Conservation (phyloP, 1,140 invertebrate genomes). For the Penaeus vannamei region DNA sequence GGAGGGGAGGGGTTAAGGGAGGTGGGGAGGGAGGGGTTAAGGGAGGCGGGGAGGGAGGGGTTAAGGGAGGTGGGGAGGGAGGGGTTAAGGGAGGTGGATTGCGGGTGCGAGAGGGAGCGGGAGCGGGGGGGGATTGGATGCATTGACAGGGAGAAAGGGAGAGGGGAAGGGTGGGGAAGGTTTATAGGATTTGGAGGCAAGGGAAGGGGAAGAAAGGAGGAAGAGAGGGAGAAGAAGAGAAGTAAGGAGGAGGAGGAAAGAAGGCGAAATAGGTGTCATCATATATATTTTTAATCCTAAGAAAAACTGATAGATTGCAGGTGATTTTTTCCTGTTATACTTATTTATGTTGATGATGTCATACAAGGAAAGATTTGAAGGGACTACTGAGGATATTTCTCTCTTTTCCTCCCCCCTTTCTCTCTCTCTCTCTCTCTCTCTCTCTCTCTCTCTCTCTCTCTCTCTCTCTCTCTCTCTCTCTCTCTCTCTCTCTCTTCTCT, state of each 20-base stretch:
- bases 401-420: background rate
- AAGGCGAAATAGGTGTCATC: too few relatives aligned
- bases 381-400: too few relatives aligned
- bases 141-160: background rate
- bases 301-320: too few relatives aligned
- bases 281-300: too few relatives aligned
- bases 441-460: background rate
- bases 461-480: background rate
- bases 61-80: background rate
- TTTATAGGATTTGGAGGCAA: background rate
- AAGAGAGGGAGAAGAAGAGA: too few relatives aligned
- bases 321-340: too few relatives aligned
- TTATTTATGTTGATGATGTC: too few relatives aligned
- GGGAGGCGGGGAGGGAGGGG: background rate
- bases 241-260: too few relatives aligned
- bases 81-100: background rate
- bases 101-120: conserved; percentile 12
- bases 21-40: background rate
- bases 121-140: background rate
- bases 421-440: background rate
- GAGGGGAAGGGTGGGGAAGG: background rate
- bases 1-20: too few relatives aligned
- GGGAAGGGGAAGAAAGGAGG: too few relatives aligned
- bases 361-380: too few relatives aligned
- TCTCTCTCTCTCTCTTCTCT: background rate